Evolutionary conservation across 2,888 invertebrate species (phyloP).

Genomic region (Xestia rhomboidea): DNA sequence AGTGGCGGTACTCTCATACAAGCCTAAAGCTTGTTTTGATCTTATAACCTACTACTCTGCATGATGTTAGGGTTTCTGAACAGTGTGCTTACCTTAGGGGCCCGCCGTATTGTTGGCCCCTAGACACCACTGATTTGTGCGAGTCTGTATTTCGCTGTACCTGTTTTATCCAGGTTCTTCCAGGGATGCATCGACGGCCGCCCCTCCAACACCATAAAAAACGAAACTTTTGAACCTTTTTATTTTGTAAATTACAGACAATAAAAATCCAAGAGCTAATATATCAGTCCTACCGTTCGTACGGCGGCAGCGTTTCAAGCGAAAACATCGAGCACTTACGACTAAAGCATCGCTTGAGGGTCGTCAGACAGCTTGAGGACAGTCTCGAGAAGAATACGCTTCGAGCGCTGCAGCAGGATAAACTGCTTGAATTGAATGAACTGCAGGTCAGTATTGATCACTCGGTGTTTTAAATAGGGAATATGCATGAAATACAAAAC

Average conservation of each 20-base stretch:
- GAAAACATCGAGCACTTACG: slow-evolving; percentile 97
- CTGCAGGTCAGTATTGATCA: slow-evolving; percentile 86
- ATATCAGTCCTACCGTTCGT: slow-evolving; percentile 96
- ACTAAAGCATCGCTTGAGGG: slow-evolving; percentile 96
- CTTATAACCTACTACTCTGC: neutral
- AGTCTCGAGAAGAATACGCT: slow-evolving; percentile 96
- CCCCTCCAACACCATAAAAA: slow-evolving; percentile 44
- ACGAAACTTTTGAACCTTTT: neutral
- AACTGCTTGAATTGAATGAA: slow-evolving; percentile 92
- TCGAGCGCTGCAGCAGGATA: slow-evolving; percentile 94
- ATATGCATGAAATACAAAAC: too few species aligned
- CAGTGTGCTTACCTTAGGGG: neutral
- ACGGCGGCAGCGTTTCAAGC: slow-evolving; percentile 94
- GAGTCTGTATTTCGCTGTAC: neutral
- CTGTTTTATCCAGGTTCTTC: neutral
- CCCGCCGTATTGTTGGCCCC: neutral
- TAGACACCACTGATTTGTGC: neutral
- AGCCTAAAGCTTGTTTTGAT: neutral
- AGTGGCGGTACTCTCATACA: too few species aligned
- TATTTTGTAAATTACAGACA: slow-evolving; percentile 86
- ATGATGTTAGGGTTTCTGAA: neutral
- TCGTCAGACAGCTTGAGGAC: slow-evolving; percentile 98
- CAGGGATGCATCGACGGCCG: slow-evolving; percentile 9
- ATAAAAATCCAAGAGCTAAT: slow-evolving; percentile 95
- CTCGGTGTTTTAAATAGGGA: neutral